phyloP scores from a whole-genome alignment of 2,888 invertebrate genomes.

The Cyrtodaria siliqua region DNA sequence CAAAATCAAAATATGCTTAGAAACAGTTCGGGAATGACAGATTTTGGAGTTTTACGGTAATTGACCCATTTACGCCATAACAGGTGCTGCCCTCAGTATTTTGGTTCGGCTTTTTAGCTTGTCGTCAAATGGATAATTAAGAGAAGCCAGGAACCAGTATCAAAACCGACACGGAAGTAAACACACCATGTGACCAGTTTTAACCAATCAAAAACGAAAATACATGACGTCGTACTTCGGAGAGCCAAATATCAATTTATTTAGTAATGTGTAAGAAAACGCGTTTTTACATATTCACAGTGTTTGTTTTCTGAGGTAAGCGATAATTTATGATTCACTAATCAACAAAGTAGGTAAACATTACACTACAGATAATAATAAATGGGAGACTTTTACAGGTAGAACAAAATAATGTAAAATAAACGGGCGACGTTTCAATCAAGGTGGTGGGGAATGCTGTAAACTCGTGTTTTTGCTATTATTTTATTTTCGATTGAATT shows the following conservation, averaged over 20 bases:
- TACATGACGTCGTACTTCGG: constrained; percentile 60
- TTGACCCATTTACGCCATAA: constrained; percentile 33
- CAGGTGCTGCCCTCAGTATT: constrained; percentile 2
- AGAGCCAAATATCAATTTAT: constrained; percentile 67
- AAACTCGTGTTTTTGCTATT: constrained; percentile 5
- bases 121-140: not conserved
- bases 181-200: constrained; percentile 33
- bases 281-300: constrained; percentile 10
- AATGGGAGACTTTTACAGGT: no score
- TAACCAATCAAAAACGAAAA: constrained; percentile 53
- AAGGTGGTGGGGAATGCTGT: constrained; percentile 37
- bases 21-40: no score
- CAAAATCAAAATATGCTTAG: no score
- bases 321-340: constrained; percentile 6
- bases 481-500: no score
- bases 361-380: no score
- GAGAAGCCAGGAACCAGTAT: not conserved
- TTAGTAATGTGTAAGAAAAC: constrained; percentile 32
- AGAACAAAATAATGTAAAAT: no score
- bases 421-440: not conserved
- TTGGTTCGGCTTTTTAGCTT: not conserved
- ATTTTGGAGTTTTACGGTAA: constrained; percentile 31
- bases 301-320: constrained; percentile 25
- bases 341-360: no score
- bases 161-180: constrained; percentile 41